Evolutionary conservation across 2,888 invertebrate species (phyloP), one percentile per base, ranked within the genome.

Genomic region (Diadegma fenestrale): DNA sequence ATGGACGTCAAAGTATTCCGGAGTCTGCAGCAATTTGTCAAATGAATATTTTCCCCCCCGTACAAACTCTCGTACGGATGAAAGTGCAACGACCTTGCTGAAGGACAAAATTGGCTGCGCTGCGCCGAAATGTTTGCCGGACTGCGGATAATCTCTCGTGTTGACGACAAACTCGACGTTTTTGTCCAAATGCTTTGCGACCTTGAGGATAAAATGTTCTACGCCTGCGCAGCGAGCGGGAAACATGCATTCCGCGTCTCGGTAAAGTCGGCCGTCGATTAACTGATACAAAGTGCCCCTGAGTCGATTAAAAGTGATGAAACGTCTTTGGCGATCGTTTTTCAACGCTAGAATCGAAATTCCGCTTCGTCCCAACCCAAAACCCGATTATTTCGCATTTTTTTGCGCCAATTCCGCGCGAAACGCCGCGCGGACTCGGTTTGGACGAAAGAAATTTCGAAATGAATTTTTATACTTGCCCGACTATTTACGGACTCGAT

Each of bases 81-180:
- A 51, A 7, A 51, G 19, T 2, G 1, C 48, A 51, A 51, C 91
- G 89, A 97, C 97, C 96, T 99, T 99, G 93, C 99, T 99, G 93
- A 99, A 99, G 2, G 99, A 99, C 93, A 99, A 97, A n/a, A 99
- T 96, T 17, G 99, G 99, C 89, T 95, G 94, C 8, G 94, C 92
- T 48, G 94, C 94, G 0, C 95, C 95, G 94, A 95, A 96, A 77
- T 95, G 94, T 88, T 94, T 95, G 88, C 96, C 96, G 22, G 97
- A 95, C 95, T 98, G 98, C 4, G 99, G 99, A 97, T 98, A 99
- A 94, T 99, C 99, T 82, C 98, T 95, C 0, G 97, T 97, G 92
- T 99, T 99, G 26, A 99, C 94, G 17, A 98, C 95, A 85, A 99
- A 94, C 93, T 99, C 99, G 95, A 97, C 96, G 92, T 99, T 95